phyloP scores from a whole-genome alignment of 1,140 invertebrate species.

The Drosophila prosaltans region DNA sequence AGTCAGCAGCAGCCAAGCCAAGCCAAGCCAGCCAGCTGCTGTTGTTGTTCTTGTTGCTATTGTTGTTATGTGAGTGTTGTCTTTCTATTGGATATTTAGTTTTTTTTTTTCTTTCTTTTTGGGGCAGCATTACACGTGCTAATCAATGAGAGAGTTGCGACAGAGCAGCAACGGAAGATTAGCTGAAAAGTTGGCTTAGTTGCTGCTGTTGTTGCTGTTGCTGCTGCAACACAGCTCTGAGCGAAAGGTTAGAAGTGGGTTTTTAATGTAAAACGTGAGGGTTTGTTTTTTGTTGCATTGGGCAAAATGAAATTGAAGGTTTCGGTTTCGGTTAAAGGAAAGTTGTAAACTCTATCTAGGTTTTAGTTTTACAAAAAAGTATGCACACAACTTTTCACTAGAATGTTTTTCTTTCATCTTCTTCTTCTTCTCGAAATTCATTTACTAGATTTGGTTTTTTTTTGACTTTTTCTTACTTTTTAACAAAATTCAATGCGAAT shows the following conservation, averaged over 20 bases:
- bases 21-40: not conserved
- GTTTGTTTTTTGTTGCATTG: not conserved
- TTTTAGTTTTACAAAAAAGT: no score
- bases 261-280: conserved; percentile 10
- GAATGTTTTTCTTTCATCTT: not conserved
- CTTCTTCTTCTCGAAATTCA: not conserved
- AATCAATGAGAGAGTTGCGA: conserved; percentile 46
- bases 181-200: conserved; percentile 11
- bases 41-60: conserved; percentile 19
- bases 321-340: conserved; percentile 6
- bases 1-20: not conserved
- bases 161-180: conserved; percentile 8
- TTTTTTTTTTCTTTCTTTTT: conserved; percentile 4
- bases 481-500: no score
- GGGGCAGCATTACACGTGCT: conserved; percentile 55
- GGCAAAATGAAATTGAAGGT: conserved; percentile 5
- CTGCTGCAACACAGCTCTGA: not conserved
- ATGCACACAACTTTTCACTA: not conserved
- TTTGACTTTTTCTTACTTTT: not conserved
- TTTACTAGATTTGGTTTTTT: not conserved
- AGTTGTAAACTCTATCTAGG: not conserved
- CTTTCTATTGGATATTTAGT: conserved; percentile 44
- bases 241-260: conserved; percentile 10
- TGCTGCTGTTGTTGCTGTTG: no score
- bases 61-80: conserved; percentile 18